phyloP scores from a whole-genome alignment of 2,888 invertebrate genomes.

The Agrochola lota region DNA sequence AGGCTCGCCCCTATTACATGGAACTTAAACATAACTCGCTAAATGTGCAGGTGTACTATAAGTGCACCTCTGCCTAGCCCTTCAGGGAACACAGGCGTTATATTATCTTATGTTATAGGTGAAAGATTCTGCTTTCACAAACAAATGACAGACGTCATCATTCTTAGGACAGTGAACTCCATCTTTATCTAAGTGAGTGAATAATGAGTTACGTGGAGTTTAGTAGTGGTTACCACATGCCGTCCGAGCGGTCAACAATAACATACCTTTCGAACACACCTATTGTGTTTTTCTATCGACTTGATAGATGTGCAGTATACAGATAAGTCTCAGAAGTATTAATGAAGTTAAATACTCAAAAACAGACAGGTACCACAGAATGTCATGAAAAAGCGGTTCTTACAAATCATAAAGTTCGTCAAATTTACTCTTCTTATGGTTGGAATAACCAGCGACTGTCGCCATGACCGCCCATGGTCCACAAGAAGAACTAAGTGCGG shows the following conservation, averaged over 20 bases:
- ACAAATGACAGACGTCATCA: conserved; percentile 38
- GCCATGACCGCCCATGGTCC: too few relatives aligned
- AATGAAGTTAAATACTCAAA: not conserved
- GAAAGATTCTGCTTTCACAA: not conserved
- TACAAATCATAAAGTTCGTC: not conserved
- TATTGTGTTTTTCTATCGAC: conserved; percentile 77
- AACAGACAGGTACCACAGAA: not conserved
- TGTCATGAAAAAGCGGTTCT: not conserved
- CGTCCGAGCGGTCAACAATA: conserved; percentile 77
- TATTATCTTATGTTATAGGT: not conserved
- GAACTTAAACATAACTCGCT: too few relatives aligned
- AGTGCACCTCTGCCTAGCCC: too few relatives aligned
- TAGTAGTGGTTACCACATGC: conserved; percentile 32
- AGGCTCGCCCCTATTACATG: too few relatives aligned
- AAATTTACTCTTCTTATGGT: too few relatives aligned
- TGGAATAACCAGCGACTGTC: too few relatives aligned
- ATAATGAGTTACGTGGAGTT: conserved; percentile 45
- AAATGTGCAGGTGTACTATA: too few relatives aligned
- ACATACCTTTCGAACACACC: conserved; percentile 75
- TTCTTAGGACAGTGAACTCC: conserved; percentile 41
- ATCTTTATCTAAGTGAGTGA: conserved; percentile 10
- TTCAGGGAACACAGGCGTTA: too few relatives aligned
- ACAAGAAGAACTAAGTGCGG: too few relatives aligned
- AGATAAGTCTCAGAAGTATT: conserved; percentile 39
- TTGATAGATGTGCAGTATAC: conserved; percentile 9